phyloP scores from a whole-genome alignment of 2,797 vertebrate genomes.

The Neomorphus geoffroyi region DNA sequence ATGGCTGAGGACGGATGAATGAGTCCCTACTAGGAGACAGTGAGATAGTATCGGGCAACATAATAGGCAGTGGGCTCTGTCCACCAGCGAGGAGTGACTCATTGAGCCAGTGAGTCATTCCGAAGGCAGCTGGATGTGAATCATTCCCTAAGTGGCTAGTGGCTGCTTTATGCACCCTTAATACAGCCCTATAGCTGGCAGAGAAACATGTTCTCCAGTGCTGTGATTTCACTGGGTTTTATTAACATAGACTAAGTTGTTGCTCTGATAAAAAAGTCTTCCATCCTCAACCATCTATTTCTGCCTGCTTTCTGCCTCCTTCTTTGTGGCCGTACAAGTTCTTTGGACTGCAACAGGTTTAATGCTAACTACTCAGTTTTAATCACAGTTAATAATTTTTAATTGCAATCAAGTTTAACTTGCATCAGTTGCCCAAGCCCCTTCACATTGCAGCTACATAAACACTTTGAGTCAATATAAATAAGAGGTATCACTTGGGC shows the following conservation, averaged over 20 bases:
- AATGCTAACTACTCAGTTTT: not conserved
- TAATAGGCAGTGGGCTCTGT: conserved; percentile 20
- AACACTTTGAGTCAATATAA: not conserved
- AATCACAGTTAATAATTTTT: conserved; percentile 1
- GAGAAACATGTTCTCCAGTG: not conserved
- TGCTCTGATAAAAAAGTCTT: not conserved
- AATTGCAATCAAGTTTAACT: not conserved
- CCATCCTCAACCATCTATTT: not conserved
- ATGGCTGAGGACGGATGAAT: conserved; percentile 21
- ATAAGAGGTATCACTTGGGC: not conserved
- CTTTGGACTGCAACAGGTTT: not conserved
- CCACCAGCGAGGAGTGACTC: conserved; percentile 38
- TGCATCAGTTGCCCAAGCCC: not conserved
- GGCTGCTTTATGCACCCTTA: not conserved
- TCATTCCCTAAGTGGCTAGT: conserved; percentile 4
- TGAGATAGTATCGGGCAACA: not conserved
- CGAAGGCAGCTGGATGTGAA: conserved; percentile 55
- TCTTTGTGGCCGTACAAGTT: no score
- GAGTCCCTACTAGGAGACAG: conserved; percentile 33
- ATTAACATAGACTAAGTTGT: not conserved
- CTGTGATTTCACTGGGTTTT: not conserved
- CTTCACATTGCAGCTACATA: not conserved
- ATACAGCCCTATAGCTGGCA: not conserved
- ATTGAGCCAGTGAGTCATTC: conserved; percentile 32
- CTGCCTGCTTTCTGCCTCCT: not conserved